Base-by-base conservation (phyloP, 2,113 vertebrate genomes). In the Saccopteryx bilineata region DNA sequence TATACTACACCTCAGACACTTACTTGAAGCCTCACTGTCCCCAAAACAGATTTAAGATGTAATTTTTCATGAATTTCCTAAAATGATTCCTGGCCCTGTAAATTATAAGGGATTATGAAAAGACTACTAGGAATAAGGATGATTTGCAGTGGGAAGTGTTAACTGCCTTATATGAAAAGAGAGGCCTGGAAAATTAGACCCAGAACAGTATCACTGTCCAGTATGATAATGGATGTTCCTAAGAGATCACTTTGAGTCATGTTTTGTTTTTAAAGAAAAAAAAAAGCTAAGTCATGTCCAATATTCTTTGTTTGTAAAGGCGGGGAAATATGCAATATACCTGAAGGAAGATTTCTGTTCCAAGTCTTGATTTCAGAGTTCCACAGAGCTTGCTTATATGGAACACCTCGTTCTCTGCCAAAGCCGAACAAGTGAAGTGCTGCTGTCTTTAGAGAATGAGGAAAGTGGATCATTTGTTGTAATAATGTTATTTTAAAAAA, bases 311-410 rank as follows among this genome's bases (percentile, higher is more conserved):
- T 92, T 93, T 63, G 46, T 75, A 74, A 93, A 69, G 52, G 4
- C 52, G 58, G 86, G 18, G 39, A 83, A 48, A 15, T 82, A 58
- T 48, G 83, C 83, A 84, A 54, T 65, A 58, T 2, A 60, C 80
- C 87, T 78, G 31, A 90, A 79, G 39, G 39, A 86, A 79, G 75
- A 90, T 61, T 87, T 80, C 71, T 80, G 28, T 63, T 85, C 76
- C 66, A 31, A 58, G 90, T 31, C 95, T 95, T 76, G 76, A 63
- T 83, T 85, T 95, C 75, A 23, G 90, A 82, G 85, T 66, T 83
- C 56, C 87, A 11, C 61, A 74, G 50, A n/a, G 50, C 95, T 90
- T 81, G 54, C 56, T 93, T 84, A 39, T 15, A 48, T 72, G 71
- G 78, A 87, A 92, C 46, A 90, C 81, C 83, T 87, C 3, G 0